These are phyloP conservation scores for Agrochola litura DNA, from an alignment of 2,888 invertebrate species.

Conservation along the genomic window DNA sequence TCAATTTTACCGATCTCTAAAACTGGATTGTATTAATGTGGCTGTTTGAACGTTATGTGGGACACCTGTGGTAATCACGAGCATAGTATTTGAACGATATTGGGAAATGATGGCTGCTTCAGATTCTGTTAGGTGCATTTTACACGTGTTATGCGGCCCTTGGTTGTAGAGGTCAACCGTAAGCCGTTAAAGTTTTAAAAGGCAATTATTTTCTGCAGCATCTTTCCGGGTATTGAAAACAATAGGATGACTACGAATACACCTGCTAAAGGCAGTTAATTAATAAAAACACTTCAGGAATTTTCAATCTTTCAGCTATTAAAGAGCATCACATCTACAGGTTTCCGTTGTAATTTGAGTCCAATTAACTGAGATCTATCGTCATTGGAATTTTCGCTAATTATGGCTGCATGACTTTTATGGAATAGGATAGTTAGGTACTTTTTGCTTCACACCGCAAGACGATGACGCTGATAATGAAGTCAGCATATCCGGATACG, in stretches of 20 bases:
- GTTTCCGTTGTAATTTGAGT: neutral
- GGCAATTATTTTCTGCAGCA: constrained; percentile 3
- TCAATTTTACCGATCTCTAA: constrained; percentile 71
- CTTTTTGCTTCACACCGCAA: constrained; percentile 10
- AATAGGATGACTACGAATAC: neutral
- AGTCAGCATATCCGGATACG: constrained; percentile 49
- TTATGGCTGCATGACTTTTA: constrained; percentile 7
- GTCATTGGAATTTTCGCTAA: constrained; percentile 16
- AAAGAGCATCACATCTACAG: neutral
- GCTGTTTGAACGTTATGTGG: constrained; percentile 55
- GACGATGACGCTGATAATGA: constrained; percentile 36
- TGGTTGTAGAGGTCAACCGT: constrained; percentile 25
- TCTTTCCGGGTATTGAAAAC: constrained; percentile 14
- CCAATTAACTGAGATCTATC: neutral
- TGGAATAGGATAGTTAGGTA: constrained; percentile 7
- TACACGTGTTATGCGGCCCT: constrained; percentile 31
- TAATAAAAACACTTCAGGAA: constrained; percentile 2
- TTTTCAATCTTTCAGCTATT: neutral
- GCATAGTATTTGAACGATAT: constrained; percentile 45
- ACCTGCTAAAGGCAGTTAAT: neutral
- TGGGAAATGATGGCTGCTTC: constrained; percentile 28
- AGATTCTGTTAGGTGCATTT: constrained; percentile 22
- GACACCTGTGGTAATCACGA: constrained; percentile 61
- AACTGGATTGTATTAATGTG: constrained; percentile 71
- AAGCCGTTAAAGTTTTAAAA: constrained; percentile 21